A percentile compares a stretch with the other conserved stretches of the same genome.
Evolutionary conservation across 2,113 vertebrate species (phyloP).

Genomic region (Noctilio leporinus): DNA sequence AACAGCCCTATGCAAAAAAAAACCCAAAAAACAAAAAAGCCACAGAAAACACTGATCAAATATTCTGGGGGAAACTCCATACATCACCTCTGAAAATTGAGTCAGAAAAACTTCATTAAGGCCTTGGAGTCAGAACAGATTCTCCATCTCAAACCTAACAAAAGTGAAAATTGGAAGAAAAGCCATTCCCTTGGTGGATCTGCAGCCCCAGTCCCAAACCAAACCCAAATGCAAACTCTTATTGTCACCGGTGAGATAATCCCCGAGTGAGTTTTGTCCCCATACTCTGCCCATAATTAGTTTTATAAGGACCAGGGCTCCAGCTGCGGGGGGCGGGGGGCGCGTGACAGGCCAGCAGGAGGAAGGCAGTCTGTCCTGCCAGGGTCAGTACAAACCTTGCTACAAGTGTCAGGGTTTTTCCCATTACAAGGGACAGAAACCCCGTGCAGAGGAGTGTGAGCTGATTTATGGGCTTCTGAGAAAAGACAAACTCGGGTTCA

Average conservation of each 20-base stretch:
- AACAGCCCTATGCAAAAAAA: background rate
- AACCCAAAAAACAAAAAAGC: background rate
- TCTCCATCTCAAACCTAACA: background rate
- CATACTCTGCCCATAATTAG: background rate
- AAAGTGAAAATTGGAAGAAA: background rate
- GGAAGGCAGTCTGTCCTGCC: background rate
- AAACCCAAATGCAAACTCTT: background rate
- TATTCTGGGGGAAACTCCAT: background rate
- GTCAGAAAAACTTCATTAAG: conserved; percentile 39
- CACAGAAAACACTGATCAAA: background rate
- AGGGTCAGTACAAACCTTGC: background rate
- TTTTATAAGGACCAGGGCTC: background rate
- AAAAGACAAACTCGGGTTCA: background rate
- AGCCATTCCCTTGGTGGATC: background rate
- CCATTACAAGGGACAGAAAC: background rate
- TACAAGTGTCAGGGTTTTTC: background rate
- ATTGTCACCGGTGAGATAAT: background rate
- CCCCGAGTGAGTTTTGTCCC: background rate
- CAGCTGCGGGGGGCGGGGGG: background rate
- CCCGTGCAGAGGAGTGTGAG: background rate
- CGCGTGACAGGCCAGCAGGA: background rate
- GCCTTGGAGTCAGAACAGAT: background rate
- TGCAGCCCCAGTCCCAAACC: background rate
- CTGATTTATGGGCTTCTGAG: background rate
- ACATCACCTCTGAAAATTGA: conserved; percentile 32